Conservation (phyloP, 2,113 vertebrate genomes). For the Datnioides undecimradiatus region DNA sequence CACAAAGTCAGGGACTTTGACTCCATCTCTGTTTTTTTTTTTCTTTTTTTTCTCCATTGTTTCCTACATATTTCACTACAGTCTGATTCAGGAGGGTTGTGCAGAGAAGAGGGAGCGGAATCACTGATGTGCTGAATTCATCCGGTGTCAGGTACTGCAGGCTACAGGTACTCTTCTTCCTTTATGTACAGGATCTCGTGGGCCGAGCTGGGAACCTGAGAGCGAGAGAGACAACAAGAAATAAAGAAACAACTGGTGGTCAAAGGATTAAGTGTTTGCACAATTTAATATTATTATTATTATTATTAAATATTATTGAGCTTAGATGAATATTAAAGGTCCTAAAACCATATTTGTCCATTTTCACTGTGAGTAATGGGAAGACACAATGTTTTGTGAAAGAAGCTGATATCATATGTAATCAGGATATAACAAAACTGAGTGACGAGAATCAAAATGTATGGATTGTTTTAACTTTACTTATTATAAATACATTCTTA, state of each 20-base stretch:
- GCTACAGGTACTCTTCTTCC: slow-evolving; percentile 86
- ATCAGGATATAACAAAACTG: background rate
- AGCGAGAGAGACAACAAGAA: background rate
- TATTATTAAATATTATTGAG: too few species aligned
- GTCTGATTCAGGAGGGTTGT: slow-evolving; percentile 11
- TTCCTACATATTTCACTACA: slow-evolving; percentile 21
- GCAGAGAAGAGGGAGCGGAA: slow-evolving; percentile 31
- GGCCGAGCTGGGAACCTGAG: slow-evolving; percentile 90
- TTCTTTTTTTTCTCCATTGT: background rate
- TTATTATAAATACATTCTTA: background rate
- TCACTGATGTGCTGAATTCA: slow-evolving; percentile 9
- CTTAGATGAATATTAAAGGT: background rate
- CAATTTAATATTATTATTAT: too few species aligned
- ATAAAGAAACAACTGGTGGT: background rate
- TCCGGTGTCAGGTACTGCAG: background rate
- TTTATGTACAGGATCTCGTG: slow-evolving; percentile 93
- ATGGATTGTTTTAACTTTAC: too few species aligned
- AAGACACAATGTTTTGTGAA: too few species aligned
- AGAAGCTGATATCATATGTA: background rate
- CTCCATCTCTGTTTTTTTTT: background rate
- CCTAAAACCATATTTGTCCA: background rate
- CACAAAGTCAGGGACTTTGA: background rate
- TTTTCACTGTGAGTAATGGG: background rate
- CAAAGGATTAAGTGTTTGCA: background rate
- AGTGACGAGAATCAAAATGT: background rate